Evolutionary conservation across 2,797 vertebrate genomes (phyloP).

Genomic region (Coendou prehensilis): DNA sequence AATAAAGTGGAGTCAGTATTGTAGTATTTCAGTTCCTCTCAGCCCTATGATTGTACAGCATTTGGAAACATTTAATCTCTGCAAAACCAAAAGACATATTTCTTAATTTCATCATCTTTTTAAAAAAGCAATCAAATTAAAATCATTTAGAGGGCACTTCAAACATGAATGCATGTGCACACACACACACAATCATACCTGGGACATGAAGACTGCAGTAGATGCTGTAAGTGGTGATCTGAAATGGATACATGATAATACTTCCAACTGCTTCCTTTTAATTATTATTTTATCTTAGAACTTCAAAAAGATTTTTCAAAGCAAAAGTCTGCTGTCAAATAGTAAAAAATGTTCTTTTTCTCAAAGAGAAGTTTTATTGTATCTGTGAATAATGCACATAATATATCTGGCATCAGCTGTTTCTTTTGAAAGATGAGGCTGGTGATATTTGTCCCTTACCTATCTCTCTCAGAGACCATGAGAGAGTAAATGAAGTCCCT

Average conservation of each 20-base stretch:
- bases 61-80: slow-evolving; percentile 8
- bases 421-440: not conserved
- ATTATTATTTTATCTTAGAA: slow-evolving; percentile 28
- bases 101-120: not conserved
- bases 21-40: not conserved
- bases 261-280: not conserved
- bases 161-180: not conserved
- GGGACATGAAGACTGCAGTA: not conserved
- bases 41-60: not conserved
- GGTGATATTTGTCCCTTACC: not conserved
- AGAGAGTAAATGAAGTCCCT: not conserved
- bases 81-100: not conserved
- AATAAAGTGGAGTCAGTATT: not conserved
- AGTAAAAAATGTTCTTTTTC: not conserved
- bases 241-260: not conserved
- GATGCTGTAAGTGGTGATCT: not conserved
- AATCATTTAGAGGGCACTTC: not conserved
- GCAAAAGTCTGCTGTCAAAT: not conserved
- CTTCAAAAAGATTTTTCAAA: slow-evolving; percentile 45
- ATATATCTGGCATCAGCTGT: not conserved
- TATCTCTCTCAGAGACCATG: not conserved
- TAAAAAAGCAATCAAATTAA: not conserved
- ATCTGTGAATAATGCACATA: not conserved
- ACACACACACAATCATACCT: not conserved
- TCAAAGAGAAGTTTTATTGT: not conserved